Evolutionary conservation across 1,140 invertebrate genomes (phyloP).

Genomic region (Mizuhopecten yessoensis): DNA sequence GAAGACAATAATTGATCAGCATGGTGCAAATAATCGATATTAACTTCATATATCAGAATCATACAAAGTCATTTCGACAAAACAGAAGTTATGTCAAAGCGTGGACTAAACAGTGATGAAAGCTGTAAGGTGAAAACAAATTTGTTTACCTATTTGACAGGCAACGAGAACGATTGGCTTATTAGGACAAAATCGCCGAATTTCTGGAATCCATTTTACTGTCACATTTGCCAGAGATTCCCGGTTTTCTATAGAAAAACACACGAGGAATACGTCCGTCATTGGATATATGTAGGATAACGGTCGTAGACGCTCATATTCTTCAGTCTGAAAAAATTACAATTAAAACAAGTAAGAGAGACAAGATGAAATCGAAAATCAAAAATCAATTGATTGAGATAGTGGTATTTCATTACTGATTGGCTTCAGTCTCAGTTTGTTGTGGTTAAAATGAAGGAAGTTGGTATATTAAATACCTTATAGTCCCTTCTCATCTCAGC

Average conservation of each 20-base stretch:
- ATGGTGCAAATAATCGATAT: not conserved
- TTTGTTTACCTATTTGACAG: constrained; percentile 75
- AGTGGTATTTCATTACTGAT: too few relatives aligned
- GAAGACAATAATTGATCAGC: too few relatives aligned
- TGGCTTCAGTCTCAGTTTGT: too few relatives aligned
- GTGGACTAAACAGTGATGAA: too few relatives aligned
- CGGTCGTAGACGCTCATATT: constrained; percentile 96
- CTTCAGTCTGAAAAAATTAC: constrained; percentile 86
- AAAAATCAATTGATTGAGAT: too few relatives aligned
- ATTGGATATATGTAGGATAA: constrained; percentile 96
- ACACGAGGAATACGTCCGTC: constrained; percentile 76
- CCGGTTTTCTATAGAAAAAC: constrained; percentile 63
- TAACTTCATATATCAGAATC: not conserved
- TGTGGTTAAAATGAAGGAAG: too few relatives aligned
- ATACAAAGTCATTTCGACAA: not conserved
- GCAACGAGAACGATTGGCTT: constrained; percentile 98
- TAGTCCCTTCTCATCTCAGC: too few relatives aligned
- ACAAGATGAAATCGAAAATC: too few relatives aligned
- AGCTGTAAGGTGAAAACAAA: not conserved
- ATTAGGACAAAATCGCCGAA: constrained; percentile 92
- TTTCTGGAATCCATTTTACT: constrained; percentile 88
- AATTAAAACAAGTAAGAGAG: too few relatives aligned
- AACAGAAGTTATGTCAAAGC: too few relatives aligned
- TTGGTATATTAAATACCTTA: too few relatives aligned
- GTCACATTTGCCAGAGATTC: constrained; percentile 97